Evolutionary conservation across 2,888 invertebrate species (phyloP).

Genomic region (Ptilodon capucinus): DNA sequence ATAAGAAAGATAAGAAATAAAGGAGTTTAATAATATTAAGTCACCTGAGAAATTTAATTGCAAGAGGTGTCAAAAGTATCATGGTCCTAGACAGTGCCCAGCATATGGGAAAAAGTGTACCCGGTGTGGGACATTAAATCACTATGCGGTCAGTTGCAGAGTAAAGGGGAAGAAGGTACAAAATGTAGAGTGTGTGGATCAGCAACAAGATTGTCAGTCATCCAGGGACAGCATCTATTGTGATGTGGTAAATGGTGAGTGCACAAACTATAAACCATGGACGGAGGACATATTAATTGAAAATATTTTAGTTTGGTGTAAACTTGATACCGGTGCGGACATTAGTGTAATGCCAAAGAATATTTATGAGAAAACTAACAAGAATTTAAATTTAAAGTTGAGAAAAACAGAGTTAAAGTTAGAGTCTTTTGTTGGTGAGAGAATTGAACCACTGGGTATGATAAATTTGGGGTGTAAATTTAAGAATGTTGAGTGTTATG

Average conservation of each 20-base stretch:
- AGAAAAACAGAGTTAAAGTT: too few species aligned
- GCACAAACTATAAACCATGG: too few species aligned
- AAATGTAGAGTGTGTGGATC: background rate
- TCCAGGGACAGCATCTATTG: too few species aligned
- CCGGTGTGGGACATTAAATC: background rate
- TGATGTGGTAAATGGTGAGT: too few species aligned
- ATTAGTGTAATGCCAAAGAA: constrained; percentile 18
- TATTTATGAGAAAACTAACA: too few species aligned
- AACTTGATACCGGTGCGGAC: constrained; percentile 17
- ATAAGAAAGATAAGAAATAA: too few species aligned
- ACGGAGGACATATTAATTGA: background rate
- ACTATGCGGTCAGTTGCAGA: background rate
- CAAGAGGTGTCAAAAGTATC: background rate
- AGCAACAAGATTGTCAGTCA: too few species aligned
- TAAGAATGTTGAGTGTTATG: constrained; percentile 8
- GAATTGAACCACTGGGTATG: constrained; percentile 1
- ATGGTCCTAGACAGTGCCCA: background rate
- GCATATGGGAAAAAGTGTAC: background rate
- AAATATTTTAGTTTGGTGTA: constrained; percentile 5
- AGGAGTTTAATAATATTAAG: too few species aligned
- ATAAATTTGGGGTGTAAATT: constrained; percentile 8
- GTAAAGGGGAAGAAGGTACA: background rate
- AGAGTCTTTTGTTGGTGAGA: background rate
- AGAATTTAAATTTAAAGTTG: too few species aligned
- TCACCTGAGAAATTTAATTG: background rate